Percentiles rank a stretch among this genome's conserved stretches.
Evolutionary conservation across 2,113 vertebrate species (phyloP).

Genomic region (Genyomyrus donnyi): DNA sequence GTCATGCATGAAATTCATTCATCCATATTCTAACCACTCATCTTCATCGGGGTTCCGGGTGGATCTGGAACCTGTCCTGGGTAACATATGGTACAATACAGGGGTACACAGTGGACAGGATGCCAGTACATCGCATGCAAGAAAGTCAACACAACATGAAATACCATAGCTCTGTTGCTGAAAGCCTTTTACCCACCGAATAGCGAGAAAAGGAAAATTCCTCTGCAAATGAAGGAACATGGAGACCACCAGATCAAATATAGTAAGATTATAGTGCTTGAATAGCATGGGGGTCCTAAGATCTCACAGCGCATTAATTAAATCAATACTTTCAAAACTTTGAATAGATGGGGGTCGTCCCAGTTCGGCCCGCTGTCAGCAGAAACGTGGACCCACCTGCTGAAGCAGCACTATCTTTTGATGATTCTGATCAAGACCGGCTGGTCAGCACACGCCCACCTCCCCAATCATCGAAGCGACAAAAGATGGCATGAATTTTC

Average conservation of each 20-base stretch:
- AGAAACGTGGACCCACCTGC: not conserved
- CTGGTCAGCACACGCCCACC: not conserved
- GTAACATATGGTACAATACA: not conserved
- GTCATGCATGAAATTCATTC: constrained; percentile 36
- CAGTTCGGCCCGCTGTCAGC: not conserved
- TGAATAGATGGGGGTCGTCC: not conserved
- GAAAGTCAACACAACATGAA: not conserved
- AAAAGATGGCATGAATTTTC: not conserved
- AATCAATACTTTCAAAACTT: not conserved
- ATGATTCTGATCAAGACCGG: not conserved
- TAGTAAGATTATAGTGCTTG: too few relatives aligned
- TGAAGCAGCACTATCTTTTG: not conserved
- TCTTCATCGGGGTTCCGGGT: not conserved
- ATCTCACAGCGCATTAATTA: not conserved
- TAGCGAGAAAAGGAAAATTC: not conserved
- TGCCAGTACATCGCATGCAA: not conserved
- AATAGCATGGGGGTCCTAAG: not conserved
- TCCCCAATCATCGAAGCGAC: not conserved
- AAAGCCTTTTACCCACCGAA: not conserved
- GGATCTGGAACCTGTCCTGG: not conserved
- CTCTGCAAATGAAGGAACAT: not conserved
- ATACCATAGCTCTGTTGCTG: not conserved
- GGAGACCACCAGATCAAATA: not conserved
- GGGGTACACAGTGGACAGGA: not conserved
- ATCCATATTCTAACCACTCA: not conserved